Evolutionary conservation across 2,888 invertebrate species (phyloP).

Genomic region (Sarcophaga carnaria): DNA sequence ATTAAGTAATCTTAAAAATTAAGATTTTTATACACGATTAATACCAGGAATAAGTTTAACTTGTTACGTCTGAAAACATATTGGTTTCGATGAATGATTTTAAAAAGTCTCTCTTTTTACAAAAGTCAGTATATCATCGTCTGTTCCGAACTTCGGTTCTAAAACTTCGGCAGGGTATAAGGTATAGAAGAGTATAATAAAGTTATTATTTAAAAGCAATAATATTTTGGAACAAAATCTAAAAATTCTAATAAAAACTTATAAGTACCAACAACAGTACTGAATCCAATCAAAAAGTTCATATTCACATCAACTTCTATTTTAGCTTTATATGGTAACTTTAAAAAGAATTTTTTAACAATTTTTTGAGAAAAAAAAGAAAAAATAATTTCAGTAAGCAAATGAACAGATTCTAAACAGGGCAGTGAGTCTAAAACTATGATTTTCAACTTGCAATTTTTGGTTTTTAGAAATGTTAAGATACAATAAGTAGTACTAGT

Average conservation of each 20-base stretch:
- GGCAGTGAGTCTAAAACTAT: not conserved
- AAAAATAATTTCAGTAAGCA: not conserved
- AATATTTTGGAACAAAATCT: slow-evolving; percentile 36
- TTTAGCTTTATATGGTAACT: not conserved
- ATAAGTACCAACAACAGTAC: not conserved
- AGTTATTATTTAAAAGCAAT: slow-evolving; percentile 51
- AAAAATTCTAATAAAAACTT: not conserved
- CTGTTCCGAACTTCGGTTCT: too few relatives aligned
- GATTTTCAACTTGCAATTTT: not conserved
- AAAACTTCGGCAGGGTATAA: too few relatives aligned
- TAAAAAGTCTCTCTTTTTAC: too few relatives aligned
- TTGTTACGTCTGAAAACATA: too few relatives aligned
- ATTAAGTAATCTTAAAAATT: too few relatives aligned
- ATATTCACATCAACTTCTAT: too few relatives aligned
- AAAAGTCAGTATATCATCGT: too few relatives aligned
- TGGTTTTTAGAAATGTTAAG: not conserved
- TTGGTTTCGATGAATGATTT: too few relatives aligned
- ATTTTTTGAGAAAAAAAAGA: not conserved
- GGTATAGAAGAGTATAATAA: not conserved
- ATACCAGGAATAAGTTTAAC: too few relatives aligned
- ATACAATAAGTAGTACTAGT: too few relatives aligned
- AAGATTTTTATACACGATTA: too few relatives aligned
- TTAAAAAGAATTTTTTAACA: slow-evolving; percentile 32
- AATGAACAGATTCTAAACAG: not conserved
- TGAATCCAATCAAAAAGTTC: slow-evolving; percentile 9